Evolutionary conservation across 2,888 invertebrate genomes (phyloP).

Genomic region (Papilio elwesi): DNA sequence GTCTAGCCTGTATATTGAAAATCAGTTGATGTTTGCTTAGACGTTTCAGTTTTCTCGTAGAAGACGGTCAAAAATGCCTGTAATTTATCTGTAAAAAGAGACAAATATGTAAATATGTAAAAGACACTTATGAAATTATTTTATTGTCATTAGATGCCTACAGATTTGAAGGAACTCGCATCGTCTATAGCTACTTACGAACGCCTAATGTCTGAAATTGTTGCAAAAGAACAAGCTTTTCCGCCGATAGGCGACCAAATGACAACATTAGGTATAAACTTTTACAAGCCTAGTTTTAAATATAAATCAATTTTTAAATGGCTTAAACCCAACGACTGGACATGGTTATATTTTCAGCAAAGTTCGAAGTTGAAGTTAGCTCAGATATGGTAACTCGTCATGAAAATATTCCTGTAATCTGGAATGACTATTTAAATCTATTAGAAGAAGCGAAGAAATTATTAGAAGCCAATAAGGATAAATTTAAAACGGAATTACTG

Average conservation of each 20-base stretch:
- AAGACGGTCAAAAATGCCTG: no score
- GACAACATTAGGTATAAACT: slow-evolving; percentile 81
- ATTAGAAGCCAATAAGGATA: slow-evolving; percentile 89
- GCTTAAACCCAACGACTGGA: neutral
- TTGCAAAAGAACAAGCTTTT: slow-evolving; percentile 87
- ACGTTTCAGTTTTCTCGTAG: no score
- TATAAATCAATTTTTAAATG: neutral
- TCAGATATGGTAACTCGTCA: slow-evolving; percentile 83
- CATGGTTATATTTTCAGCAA: slow-evolving; percentile 65
- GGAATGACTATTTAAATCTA: slow-evolving; percentile 88
- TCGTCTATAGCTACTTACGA: slow-evolving; percentile 87
- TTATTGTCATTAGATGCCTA: slow-evolving; percentile 83
- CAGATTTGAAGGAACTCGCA: slow-evolving; percentile 89
- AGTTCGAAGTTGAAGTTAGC: slow-evolving; percentile 89
- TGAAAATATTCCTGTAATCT: slow-evolving; percentile 85
- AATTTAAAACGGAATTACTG: slow-evolving; percentile 88
- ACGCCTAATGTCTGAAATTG: slow-evolving; percentile 86
- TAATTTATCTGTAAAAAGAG: no score
- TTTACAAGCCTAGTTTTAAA: neutral
- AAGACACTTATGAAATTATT: slow-evolving; percentile 8
- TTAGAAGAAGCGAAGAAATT: slow-evolving; percentile 89
- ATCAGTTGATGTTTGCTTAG: no score
- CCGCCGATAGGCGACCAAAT: slow-evolving; percentile 90
- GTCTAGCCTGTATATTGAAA: no score
- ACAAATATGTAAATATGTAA: no score